Evolutionary conservation across 2,113 vertebrate genomes (phyloP), one percentile per base, ranked within the genome.

Genomic region (Cyphomyrus discorhynchus): DNA sequence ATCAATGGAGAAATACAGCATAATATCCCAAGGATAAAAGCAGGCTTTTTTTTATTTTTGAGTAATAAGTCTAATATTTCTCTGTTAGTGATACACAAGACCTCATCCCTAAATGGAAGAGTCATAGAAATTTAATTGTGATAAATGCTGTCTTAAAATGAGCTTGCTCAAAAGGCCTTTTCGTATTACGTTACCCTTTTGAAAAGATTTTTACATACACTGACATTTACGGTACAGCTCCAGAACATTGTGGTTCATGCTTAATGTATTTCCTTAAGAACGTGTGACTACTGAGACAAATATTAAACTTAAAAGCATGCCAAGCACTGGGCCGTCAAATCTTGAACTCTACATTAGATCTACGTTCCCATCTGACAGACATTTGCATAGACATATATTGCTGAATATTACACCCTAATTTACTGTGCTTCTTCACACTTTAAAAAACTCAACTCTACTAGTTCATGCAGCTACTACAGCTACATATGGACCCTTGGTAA

Each of bases 261-360:
- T 84, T 47, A 84, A 84, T 46, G 24, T 8, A 27, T 46, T 84
- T 46, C 45, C 45, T 47, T 84, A 80, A 80, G 13, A 42, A 19
- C 3, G 74, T 80, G 74, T 80, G 74, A 39, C 74, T 80, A 19
- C 39, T 45, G 82, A 84, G 74, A 17, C 47, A 53, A 82, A 89
- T 53, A 24, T 49, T 77, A 11, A 80, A 87, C 89, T 56, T 42
- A 47, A n/a, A 87, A 49, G 49, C 87, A 56, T 83, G 88, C 47
- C 90, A 90, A 92, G 83, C 35, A 53, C 8, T 19, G 83, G 10
- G 74, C 42, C 21, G 88, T 53, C 87, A 89, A 88, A 87, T 87
- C 50, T 39, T 21, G 62, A 89, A 90, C 86, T 47, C 19, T 46
- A 84, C 39, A 42, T 47, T 27, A 27, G 45, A 39, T 84, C 24